These are phyloP conservation scores for Prionchulus punctatus DNA, from an alignment of 2,888 invertebrate genomes.

Conservation along the genomic window DNA sequence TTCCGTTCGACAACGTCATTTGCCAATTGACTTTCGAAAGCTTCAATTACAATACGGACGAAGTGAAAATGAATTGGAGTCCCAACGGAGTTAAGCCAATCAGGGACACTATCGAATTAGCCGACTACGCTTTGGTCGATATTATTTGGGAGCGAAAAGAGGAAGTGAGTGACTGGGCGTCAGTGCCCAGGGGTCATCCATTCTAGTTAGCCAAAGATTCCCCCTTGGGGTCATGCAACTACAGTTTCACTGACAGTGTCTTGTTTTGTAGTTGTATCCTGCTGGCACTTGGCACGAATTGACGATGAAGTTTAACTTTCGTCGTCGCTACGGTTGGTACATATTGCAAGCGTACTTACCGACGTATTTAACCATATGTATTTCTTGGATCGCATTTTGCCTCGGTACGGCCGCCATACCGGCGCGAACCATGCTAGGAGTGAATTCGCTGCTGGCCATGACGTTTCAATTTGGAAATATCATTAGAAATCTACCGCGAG, in stretches of 20 bases:
- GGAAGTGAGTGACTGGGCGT: conserved; percentile 17
- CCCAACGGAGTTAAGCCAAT: conserved; percentile 23
- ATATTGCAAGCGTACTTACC: conserved; percentile 31
- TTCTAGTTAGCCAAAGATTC: too few relatives aligned
- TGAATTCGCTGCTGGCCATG: conserved; percentile 13
- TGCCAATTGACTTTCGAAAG: conserved; percentile 30
- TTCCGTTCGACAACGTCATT: conserved; percentile 31
- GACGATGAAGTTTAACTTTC: conserved; percentile 26
- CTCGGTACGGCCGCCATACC: conserved; percentile 13
- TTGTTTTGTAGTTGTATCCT: conserved; percentile 20
- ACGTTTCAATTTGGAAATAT: conserved; percentile 14
- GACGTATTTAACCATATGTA: conserved; percentile 30
- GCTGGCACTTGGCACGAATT: conserved; percentile 30
- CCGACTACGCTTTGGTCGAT: conserved; percentile 27
- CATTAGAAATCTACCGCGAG: conserved; percentile 11
- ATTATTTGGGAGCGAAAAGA: conserved; percentile 21
- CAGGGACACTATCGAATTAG: conserved; percentile 30
- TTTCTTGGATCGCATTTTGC: conserved; percentile 15
- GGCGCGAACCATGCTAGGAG: conserved; percentile 13
- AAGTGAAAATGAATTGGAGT: conserved; percentile 15
- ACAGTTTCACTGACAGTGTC: too few relatives aligned
- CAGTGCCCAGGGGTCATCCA: too few relatives aligned
- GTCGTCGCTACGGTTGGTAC: conserved; percentile 30
- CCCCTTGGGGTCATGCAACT: too few relatives aligned
- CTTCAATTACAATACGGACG: conserved; percentile 33